Evolutionary conservation across 2,888 invertebrate genomes (phyloP).

Genomic region (Drosophila tanythrix): DNA sequence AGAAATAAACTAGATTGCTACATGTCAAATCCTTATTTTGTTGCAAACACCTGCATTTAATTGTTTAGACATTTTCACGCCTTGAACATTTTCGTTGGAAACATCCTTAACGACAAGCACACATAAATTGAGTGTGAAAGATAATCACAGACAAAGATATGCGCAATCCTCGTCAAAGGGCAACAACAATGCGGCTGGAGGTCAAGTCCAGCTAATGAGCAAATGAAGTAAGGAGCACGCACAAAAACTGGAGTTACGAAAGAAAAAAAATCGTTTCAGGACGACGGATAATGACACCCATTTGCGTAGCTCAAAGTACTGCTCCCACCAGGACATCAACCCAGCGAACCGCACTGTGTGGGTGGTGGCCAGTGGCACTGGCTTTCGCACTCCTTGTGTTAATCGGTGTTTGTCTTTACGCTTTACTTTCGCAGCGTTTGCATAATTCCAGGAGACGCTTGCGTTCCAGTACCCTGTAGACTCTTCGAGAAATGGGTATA

Average conservation of each 20-base stretch:
- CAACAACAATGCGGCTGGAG: constrained; percentile 15
- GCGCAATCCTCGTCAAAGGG: constrained; percentile 6
- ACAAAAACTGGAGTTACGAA: constrained; percentile 1
- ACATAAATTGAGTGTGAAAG: constrained; percentile 34
- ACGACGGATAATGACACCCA: constrained; percentile 75
- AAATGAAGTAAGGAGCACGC: constrained; percentile 32
- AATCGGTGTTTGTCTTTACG: constrained; percentile 64
- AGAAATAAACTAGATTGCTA: constrained; percentile 1
- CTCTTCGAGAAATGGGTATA: neutral
- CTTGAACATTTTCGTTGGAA: constrained; percentile 40
- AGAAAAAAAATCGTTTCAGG: constrained; percentile 56
- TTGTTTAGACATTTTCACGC: constrained; percentile 50
- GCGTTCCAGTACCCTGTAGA: constrained; percentile 34
- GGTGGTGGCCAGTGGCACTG: constrained; percentile 21
- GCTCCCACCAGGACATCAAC: neutral
- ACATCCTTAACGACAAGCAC: constrained; percentile 25
- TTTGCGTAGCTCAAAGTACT: constrained; percentile 64
- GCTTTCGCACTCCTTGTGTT: constrained; percentile 63
- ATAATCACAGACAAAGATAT: constrained; percentile 22
- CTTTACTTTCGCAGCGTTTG: constrained; percentile 67
- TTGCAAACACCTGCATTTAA: constrained; percentile 49
- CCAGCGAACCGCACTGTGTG: neutral
- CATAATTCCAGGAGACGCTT: constrained; percentile 50
- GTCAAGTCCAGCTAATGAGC: constrained; percentile 54
- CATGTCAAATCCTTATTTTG: constrained; percentile 4